phyloP scores from a whole-genome alignment of 2,797 vertebrate genomes.

The Pseudochirops corinnae region DNA sequence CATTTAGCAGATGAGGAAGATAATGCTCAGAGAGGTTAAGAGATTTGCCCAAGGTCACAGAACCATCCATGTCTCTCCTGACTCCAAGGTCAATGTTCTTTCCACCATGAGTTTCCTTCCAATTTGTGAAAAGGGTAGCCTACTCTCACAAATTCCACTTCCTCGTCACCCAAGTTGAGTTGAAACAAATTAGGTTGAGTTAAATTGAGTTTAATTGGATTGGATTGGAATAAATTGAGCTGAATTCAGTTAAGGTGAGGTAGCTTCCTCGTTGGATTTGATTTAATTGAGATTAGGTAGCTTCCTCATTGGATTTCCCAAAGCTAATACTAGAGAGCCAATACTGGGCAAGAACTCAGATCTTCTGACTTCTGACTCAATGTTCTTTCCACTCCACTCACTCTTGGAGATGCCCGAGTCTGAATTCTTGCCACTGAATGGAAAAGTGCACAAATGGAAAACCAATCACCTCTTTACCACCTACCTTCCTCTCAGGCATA shows the following conservation, averaged over 20 bases:
- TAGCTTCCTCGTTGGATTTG: background rate
- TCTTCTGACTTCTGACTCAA: conserved; percentile 22
- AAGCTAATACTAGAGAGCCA: background rate
- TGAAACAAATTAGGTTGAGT: background rate
- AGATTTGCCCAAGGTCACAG: conserved; percentile 2
- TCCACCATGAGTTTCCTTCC: background rate
- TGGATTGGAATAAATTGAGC: background rate
- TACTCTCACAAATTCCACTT: background rate
- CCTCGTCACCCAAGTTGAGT: background rate
- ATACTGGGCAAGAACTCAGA: background rate
- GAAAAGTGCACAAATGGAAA: conserved; percentile 39
- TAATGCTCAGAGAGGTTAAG: background rate
- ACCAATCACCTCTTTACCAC: conserved; percentile 38
- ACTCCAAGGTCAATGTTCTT: background rate
- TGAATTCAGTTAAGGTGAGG: background rate
- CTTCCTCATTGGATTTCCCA: background rate
- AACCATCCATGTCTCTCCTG: conserved; percentile 17
- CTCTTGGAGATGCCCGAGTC: background rate
- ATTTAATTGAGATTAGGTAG: background rate
- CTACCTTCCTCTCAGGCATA: background rate
- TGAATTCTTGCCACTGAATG: conserved; percentile 46
- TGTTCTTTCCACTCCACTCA: background rate
- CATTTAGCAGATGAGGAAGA: background rate
- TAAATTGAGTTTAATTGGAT: background rate
- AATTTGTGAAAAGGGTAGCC: background rate